Conservation (phyloP, 2,888 invertebrate species). For the Nomada lathburiana region DNA sequence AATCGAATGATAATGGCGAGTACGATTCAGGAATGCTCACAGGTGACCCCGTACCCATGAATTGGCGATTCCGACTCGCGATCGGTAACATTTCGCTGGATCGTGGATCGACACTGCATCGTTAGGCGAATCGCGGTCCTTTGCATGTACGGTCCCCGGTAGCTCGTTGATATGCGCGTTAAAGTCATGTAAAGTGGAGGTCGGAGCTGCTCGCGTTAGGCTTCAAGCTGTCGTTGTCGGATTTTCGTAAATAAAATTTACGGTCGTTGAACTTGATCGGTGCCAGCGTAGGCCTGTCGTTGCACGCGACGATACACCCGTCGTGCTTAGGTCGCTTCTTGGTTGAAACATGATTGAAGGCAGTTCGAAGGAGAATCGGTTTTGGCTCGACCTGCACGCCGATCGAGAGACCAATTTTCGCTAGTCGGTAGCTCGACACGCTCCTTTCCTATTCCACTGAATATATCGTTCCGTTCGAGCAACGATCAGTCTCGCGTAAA, state of each 20-base stretch:
- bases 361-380: conserved; percentile 54
- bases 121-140: conserved; percentile 32
- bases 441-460: conserved; percentile 36
- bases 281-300: conserved; percentile 17
- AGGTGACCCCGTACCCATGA: background rate
- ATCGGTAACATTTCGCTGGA: conserved; percentile 25
- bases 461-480: conserved; percentile 41
- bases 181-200: conserved; percentile 37
- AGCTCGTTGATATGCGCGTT: conserved; percentile 40
- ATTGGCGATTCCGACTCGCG: conserved; percentile 3
- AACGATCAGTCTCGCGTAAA: conserved; percentile 31
- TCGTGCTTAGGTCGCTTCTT: conserved; percentile 63
- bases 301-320: conserved; percentile 55
- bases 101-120: conserved; percentile 1
- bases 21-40: background rate
- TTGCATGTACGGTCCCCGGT: conserved; percentile 11
- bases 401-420: conserved; percentile 37
- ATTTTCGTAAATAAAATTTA: conserved; percentile 76
- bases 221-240: conserved; percentile 33
- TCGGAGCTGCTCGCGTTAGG: background rate
- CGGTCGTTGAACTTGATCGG: conserved; percentile 71
- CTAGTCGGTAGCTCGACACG: conserved; percentile 24
- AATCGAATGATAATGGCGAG: background rate
- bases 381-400: conserved; percentile 1
- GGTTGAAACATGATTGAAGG: conserved; percentile 64